These are phyloP conservation scores for Gerosis bhagava DNA, from an alignment of 2,888 invertebrate species.

Conservation along the genomic window DNA sequence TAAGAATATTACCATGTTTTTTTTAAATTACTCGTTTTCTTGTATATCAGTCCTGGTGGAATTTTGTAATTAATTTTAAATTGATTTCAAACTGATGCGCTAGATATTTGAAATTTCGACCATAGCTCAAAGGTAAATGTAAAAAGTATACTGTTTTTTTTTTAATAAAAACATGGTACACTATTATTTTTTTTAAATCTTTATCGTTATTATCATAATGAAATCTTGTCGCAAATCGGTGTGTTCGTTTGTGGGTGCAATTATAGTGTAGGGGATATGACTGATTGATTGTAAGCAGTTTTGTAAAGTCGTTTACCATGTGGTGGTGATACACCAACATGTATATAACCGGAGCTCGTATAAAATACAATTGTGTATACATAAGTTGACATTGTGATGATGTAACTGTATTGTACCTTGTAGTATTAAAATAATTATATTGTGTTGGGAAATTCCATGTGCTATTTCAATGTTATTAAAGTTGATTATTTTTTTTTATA, in stretches of 20 bases:
- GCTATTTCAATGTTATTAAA: constrained; percentile 69
- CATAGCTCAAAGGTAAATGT: too few relatives aligned
- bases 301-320: constrained; percentile 38
- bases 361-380: constrained; percentile 34
- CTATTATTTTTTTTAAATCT: too few relatives aligned
- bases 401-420: constrained; percentile 59
- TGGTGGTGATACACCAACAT: background rate
- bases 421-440: constrained; percentile 57
- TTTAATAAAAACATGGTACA: too few relatives aligned
- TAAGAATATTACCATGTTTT: too few relatives aligned
- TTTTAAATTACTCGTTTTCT: too few relatives aligned
- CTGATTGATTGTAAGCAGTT: constrained; percentile 44
- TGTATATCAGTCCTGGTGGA: too few relatives aligned
- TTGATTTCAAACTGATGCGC: too few relatives aligned
- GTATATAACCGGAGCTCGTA: constrained; percentile 14
- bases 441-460: constrained; percentile 70
- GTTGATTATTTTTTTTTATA: constrained; percentile 53
- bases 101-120: too few relatives aligned
- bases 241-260: constrained; percentile 25
- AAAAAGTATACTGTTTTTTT: too few relatives aligned
- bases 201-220: too few relatives aligned
- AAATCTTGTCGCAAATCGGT: constrained; percentile 16
- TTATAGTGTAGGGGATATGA: constrained; percentile 44
- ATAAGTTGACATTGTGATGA: constrained; percentile 50
- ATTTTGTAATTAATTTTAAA: too few relatives aligned